A percentile compares a stretch with the other conserved stretches of the same genome.
phyloP scores from a whole-genome alignment of 2,888 invertebrate species.

The Eueremaeus valkanovi region DNA sequence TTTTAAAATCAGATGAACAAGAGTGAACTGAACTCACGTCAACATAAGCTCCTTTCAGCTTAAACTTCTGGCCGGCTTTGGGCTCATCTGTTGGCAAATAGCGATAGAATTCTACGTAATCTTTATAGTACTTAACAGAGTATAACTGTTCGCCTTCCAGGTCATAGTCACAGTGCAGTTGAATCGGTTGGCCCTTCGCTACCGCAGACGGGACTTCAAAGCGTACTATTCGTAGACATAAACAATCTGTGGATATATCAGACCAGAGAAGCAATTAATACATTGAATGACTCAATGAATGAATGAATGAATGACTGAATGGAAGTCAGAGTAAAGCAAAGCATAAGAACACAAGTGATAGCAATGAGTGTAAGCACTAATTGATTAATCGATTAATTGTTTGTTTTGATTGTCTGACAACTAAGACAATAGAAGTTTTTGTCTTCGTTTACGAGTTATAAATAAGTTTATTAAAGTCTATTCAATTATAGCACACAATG shows the following conservation, averaged over 20 bases:
- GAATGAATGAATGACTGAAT: neutral
- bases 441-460: neutral
- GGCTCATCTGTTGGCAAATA: conserved; percentile 38
- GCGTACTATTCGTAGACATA: conserved; percentile 27
- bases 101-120: conserved; percentile 43
- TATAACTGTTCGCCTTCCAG: conserved; percentile 40
- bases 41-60: conserved; percentile 41
- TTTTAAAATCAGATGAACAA: too few relatives aligned
- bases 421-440: neutral
- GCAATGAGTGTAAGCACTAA: neutral
- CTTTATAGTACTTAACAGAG: conserved; percentile 44
- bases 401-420: neutral
- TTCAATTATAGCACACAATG: neutral
- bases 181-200: conserved; percentile 35
- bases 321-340: neutral
- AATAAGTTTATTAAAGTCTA: neutral
- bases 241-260: conserved; percentile 31
- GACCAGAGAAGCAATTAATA: too few relatives aligned
- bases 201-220: conserved; percentile 42
- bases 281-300: neutral
- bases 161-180: conserved; percentile 42
- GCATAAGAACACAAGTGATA: neutral
- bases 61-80: conserved; percentile 28
- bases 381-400: neutral
- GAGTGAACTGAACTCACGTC: conserved; percentile 42